Evolutionary conservation across 2,113 vertebrate species (phyloP).

Genomic region (Cichladusa arquata): DNA sequence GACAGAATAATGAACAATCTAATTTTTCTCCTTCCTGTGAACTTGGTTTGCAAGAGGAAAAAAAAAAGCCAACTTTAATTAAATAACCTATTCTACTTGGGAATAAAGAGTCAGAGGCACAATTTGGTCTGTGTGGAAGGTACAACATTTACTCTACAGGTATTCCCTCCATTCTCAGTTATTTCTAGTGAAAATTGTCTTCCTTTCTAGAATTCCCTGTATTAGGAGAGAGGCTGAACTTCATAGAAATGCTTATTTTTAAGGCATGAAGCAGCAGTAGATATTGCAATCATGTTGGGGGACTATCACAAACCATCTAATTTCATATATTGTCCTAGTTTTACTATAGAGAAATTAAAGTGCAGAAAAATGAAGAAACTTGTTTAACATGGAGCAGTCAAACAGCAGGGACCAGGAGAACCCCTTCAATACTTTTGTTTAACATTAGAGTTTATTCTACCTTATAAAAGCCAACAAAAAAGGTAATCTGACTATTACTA

Average conservation of each 20-base stretch:
- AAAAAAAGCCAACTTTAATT: not conserved
- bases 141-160: not conserved
- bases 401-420: not conserved
- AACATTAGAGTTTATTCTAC: not conserved
- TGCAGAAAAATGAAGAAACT: not conserved
- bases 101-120: not conserved
- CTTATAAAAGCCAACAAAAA: not conserved
- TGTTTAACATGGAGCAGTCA: not conserved
- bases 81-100: not conserved
- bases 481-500: not conserved
- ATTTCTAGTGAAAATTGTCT: not conserved
- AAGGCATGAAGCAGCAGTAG: not conserved
- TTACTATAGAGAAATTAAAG: not conserved
- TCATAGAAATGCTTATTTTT: not conserved
- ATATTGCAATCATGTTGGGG: not conserved
- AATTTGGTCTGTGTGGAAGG: not conserved
- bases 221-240: not conserved
- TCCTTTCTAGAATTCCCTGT: not conserved
- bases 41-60: not conserved
- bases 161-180: not conserved
- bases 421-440: not conserved
- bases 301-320: not conserved
- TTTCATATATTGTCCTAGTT: not conserved
- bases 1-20: not conserved
- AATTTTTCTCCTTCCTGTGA: not conserved